Conservation (phyloP, 2,797 vertebrate genomes). For the Hoplostethus mediterraneus region DNA sequence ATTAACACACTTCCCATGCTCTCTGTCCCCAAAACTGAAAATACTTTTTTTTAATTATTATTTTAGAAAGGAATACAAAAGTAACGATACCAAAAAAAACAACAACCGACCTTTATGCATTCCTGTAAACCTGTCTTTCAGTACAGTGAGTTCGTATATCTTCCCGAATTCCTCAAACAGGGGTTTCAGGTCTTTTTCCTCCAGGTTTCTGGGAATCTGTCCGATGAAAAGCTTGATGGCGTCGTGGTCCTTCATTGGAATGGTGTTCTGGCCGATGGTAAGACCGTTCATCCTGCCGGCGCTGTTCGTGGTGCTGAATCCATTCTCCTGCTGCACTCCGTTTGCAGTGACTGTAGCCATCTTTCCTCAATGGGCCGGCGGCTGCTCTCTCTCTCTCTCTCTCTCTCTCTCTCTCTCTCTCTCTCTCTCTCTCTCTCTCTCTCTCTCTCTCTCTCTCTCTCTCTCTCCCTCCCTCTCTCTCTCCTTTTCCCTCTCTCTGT, state of each 20-base stretch:
- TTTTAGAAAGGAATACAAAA: conserved; percentile 32
- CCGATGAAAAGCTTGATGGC: conserved; percentile 99
- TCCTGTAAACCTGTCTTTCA: conserved; percentile 99
- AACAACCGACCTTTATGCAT: conserved; percentile 96
- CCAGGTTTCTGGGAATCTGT: conserved; percentile 98
- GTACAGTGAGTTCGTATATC: conserved; percentile 99
- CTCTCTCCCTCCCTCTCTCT: conserved; percentile 36
- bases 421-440: conserved; percentile 70
- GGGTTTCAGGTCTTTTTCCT: conserved; percentile 98
- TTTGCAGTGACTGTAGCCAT: conserved; percentile 94
- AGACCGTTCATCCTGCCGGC: conserved; percentile 93
- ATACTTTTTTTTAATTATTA: not conserved
- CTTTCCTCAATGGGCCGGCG: conserved; percentile 88
- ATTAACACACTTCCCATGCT: conserved; percentile 65
- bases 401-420: conserved; percentile 68
- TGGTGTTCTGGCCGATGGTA: conserved; percentile 89
- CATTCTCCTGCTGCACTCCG: conserved; percentile 91
- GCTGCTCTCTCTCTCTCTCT: conserved; percentile 79
- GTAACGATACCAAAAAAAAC: conserved; percentile 40
- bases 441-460: conserved; percentile 32
- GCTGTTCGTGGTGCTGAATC: conserved; percentile 95
- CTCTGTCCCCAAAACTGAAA: conserved; percentile 39
- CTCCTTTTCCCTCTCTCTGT: conserved; percentile 49
- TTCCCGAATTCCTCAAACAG: conserved; percentile 99
- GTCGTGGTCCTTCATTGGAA: conserved; percentile 99